Base-by-base conservation (phyloP, 2,113 vertebrate genomes). In the Myrmophylax atrothorax region DNA sequence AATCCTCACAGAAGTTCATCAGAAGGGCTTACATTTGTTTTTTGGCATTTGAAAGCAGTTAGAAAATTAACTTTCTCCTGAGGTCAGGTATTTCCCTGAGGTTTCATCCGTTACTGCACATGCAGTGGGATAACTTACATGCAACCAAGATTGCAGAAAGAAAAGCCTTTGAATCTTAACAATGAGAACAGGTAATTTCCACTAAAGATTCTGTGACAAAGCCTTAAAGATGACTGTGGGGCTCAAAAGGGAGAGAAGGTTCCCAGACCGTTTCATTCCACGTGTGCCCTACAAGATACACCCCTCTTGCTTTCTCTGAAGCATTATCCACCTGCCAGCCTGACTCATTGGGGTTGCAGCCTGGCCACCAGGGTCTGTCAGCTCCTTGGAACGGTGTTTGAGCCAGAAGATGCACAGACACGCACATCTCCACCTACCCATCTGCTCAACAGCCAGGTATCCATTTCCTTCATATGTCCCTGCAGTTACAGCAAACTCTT, bases 11-110 rank as follows among this genome's bases (percentile, higher is more conserved):
- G 50, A 59, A 93, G 35, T 40, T 86, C 5, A 9, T 74, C 78
- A 82, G 70, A 68, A 46, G 25, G 37, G 84, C 58, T 76, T 58
- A 64, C 1, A 83, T 70, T 91, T 60, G 26, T 0, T 23, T 84
- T 67, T 18, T 73, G 56, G 68, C 47, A 67, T 84, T 86, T 67
- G 46, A 94, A 95, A 95, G 59, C 37, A 84, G 72, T 63, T 90
- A 74, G 80, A 95, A 94, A 90, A 66, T 26, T 85, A 93, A 81
- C 31, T 95, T 93, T 92, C 68, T 88, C 75, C 83, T 40, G 59
- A 92, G 82, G 60, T 80, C 79, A 91, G 59, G 59, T 95, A 90
- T 59, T 87, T 96, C 91, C 82, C 87, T 74, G 59, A 83, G 50
- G 79, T 88, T 96, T 93, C 93, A 93, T 37, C 82, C 88, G 67